Base-by-base conservation (phyloP, 2,888 invertebrate genomes). In the Nemoura dubitans region DNA sequence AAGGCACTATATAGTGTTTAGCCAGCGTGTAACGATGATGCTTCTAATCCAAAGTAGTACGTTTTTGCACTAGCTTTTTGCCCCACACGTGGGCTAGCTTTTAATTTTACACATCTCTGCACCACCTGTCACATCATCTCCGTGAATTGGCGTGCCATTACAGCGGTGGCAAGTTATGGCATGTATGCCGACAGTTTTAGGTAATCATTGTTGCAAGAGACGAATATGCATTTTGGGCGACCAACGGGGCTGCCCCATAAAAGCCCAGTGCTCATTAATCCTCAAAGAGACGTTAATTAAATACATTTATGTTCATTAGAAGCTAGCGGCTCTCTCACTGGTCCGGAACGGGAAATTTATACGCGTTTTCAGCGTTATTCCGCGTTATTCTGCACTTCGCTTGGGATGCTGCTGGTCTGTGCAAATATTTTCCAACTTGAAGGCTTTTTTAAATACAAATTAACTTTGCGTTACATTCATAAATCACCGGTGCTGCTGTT, bases 231-330 rank as follows among this genome's bases (percentile, higher is more conserved):
- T 28, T 82, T 82, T 29, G 3, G 28, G 2, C 78, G 26, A n/a
- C 2, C 78, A 5, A 78, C 36, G 10, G 36, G 3, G 36, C 36
- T 36, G 36, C 36, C 78, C 26, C 78, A 78, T 78, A 28, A 78
- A 82, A 36, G 82, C 82, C 29, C 82, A 82, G 82, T 42, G 42
- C 36, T 42, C 83, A 42, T 83, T 83, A 83, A 83, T 83, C 83
- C 83, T 83, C 26, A 36, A 83, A 83, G 83, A 36, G 83, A 83
- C 83, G 26, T 83, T 83, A 83, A 83, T 83, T 83, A 83, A 42
- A 83, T 83, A 83, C 83, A 83, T 83, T 42, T 42, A 83, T 83
- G 83, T 83, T 42, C 83, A 83, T 42, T 83, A 78, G 28, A 78
- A 78, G 78, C 78, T 78, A 7, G 27, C 78, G 10, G 26, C 78